Percentiles rank a stretch among this genome's conserved stretches.
Evolutionary conservation across 1,140 invertebrate species (phyloP).

Genomic region (Latrodectus geometricus): DNA sequence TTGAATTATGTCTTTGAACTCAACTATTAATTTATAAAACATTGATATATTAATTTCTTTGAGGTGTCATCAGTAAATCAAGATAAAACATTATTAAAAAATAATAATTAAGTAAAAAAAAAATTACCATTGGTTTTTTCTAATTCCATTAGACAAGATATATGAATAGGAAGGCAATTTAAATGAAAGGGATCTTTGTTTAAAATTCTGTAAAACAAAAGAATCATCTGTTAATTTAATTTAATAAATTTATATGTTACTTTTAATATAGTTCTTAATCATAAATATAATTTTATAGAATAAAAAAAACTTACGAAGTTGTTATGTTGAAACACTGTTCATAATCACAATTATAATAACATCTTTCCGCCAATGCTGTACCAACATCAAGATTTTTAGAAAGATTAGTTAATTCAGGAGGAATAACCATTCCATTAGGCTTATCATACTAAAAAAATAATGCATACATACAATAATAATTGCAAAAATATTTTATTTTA

Average conservation of each 20-base stretch:
- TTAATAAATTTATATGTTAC: neutral
- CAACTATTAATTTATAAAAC: too few relatives aligned
- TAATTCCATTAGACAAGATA: constrained; percentile 92
- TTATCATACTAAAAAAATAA: constrained; percentile 63
- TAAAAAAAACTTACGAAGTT: constrained; percentile 74
- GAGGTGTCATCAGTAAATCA: too few relatives aligned
- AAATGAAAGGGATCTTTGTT: constrained; percentile 87
- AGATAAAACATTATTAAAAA: neutral
- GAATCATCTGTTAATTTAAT: neutral
- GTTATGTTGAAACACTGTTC: constrained; percentile 80
- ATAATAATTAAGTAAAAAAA: constrained; percentile 28
- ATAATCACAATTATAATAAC: constrained; percentile 91
- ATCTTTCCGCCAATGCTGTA: constrained; percentile 81
- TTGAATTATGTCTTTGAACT: too few relatives aligned
- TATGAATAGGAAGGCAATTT: constrained; percentile 86
- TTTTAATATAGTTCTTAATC: neutral
- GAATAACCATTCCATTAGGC: constrained; percentile 58
- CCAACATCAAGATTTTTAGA: constrained; percentile 81
- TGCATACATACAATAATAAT: neutral
- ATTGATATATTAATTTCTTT: too few relatives aligned
- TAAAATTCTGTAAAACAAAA: constrained; percentile 75
- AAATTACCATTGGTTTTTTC: constrained; percentile 83
- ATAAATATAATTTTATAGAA: neutral
- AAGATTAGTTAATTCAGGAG: constrained; percentile 68
- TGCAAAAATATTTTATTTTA: neutral